These are phyloP conservation scores for Arvicanthis niloticus DNA, from an alignment of 2,113 vertebrate genomes.

Conservation along the genomic window DNA sequence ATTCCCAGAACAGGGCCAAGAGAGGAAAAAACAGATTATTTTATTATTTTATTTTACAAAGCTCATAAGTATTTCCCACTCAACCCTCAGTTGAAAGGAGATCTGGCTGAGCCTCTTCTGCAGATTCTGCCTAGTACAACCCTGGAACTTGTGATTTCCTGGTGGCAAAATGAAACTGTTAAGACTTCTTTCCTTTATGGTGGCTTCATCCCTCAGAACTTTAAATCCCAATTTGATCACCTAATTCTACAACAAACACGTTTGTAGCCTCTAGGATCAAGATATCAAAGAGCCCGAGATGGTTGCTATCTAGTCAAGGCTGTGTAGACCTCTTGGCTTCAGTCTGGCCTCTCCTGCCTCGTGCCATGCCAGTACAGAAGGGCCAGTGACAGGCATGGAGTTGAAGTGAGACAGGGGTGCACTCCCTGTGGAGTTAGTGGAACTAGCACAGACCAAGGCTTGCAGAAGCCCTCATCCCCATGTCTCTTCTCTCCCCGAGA, in stretches of 20 bases:
- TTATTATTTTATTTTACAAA: too few relatives aligned
- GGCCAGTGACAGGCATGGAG: too few relatives aligned
- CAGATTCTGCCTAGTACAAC: background rate
- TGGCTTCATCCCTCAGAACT: slow-evolving; percentile 70
- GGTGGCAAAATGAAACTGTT: slow-evolving; percentile 77
- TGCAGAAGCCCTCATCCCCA: rapidly evolving
- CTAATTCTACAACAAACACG: slow-evolving; percentile 65
- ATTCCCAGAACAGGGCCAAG: too few relatives aligned
- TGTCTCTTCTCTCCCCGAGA: too few relatives aligned
- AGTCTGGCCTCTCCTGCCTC: background rate
- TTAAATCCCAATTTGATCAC: slow-evolving; percentile 77
- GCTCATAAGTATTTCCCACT: background rate
- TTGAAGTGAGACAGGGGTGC: too few relatives aligned
- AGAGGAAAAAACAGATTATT: too few relatives aligned
- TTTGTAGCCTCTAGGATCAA: slow-evolving; percentile 43
- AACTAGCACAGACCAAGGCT: rapidly evolving
- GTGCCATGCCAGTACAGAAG: background rate
- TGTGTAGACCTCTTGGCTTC: too few relatives aligned
- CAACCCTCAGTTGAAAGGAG: background rate
- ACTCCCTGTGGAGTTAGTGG: rapidly evolving
- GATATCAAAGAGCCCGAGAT: slow-evolving; percentile 65
- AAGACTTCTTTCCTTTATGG: slow-evolving; percentile 40
- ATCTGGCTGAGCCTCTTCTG: background rate
- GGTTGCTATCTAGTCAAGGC: background rate
- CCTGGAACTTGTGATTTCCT: slow-evolving; percentile 46